These are phyloP conservation scores for Lagocephalus sceleratus DNA, from an alignment of 2,797 vertebrate species.

Conservation along the genomic window DNA sequence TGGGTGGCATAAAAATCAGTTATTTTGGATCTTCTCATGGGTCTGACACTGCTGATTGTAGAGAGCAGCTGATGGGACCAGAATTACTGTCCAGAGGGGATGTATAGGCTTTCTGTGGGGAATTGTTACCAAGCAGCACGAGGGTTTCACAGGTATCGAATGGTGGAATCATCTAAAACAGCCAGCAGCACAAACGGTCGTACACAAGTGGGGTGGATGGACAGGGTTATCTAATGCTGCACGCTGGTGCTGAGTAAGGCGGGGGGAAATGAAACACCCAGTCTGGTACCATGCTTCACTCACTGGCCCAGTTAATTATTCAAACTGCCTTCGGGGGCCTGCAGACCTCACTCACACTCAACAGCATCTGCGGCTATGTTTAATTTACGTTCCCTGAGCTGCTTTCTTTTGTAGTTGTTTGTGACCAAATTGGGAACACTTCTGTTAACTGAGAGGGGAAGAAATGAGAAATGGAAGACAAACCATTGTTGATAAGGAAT, in stretches of 20 bases:
- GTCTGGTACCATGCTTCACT: conserved; percentile 53
- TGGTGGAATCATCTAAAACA: conserved; percentile 69
- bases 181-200: conserved; percentile 36
- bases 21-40: background rate
- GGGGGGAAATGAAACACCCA: conserved; percentile 67
- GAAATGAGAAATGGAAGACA: conserved; percentile 8
- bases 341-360: conserved; percentile 23
- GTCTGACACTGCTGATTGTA: conserved; percentile 19
- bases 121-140: conserved; percentile 58
- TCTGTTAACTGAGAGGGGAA: conserved; percentile 48
- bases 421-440: conserved; percentile 43
- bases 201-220: conserved; percentile 42
- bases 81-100: conserved; percentile 44
- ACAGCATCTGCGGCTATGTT: conserved; percentile 59
- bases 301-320: conserved; percentile 69
- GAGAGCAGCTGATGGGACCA: conserved; percentile 2
- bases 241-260: conserved; percentile 60
- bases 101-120: conserved; percentile 61
- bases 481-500: conserved; percentile 38
- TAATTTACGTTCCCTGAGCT: conserved; percentile 56
- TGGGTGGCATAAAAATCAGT: background rate
- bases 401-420: conserved; percentile 54
- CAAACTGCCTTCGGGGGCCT: conserved; percentile 55
- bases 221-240: conserved; percentile 66
- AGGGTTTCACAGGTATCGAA: conserved; percentile 61